Conservation (phyloP, 2,797 vertebrate species). For the Hirundo rustica region DNA sequence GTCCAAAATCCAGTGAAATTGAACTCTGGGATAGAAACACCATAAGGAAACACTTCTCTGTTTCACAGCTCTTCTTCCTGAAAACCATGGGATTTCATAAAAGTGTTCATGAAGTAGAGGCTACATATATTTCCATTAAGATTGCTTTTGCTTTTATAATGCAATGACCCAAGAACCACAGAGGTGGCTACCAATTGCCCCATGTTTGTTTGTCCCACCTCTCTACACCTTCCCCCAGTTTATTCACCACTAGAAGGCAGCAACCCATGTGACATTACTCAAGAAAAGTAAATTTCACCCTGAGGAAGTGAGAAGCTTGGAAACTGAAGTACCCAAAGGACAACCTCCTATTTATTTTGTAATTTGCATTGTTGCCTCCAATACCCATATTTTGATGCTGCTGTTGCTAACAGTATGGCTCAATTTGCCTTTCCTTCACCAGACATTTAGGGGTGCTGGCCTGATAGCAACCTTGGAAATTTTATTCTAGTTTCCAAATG, state of each 20-base stretch:
- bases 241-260: neutral
- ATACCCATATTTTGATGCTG: neutral
- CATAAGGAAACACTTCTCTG: neutral
- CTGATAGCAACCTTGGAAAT: neutral
- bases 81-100: neutral
- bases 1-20: neutral
- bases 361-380: neutral
- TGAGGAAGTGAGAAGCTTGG: neutral
- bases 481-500: neutral
- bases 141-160: neutral
- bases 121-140: neutral
- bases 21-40: neutral
- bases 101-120: neutral
- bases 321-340: neutral
- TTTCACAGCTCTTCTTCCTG: neutral
- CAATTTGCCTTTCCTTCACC: neutral
- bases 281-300: neutral
- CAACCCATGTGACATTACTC: neutral
- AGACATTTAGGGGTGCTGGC: neutral
- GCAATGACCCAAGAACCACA: neutral
- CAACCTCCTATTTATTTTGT: neutral
- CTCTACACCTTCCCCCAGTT: too few relatives aligned
- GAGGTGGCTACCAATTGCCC: neutral
- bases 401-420: neutral
- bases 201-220: neutral